These are phyloP conservation scores for Nannoperca australis DNA, from an alignment of 2,797 vertebrate genomes.

Conservation along the genomic window DNA sequence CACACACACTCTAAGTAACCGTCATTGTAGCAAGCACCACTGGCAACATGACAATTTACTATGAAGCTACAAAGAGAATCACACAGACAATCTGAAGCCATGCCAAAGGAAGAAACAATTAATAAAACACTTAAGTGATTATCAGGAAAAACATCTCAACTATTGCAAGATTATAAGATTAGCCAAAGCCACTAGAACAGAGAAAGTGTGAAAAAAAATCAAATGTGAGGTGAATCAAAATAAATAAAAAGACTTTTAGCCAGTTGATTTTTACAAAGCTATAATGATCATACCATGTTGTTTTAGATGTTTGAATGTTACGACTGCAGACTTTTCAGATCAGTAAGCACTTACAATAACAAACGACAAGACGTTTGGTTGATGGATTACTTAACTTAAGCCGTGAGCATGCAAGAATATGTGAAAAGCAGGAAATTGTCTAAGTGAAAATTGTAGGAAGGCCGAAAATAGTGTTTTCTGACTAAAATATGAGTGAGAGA, in stretches of 20 bases:
- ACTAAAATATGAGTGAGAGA: background rate
- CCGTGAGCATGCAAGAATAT: too few species aligned
- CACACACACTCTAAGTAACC: background rate
- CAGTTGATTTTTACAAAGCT: slow-evolving; percentile 13
- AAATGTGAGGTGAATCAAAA: slow-evolving; percentile 4
- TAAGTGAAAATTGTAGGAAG: too few species aligned
- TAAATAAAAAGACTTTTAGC: slow-evolving; percentile 8
- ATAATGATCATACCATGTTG: background rate
- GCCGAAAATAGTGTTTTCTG: too few species aligned
- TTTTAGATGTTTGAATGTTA: background rate
- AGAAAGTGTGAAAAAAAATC: background rate
- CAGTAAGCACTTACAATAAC: background rate
- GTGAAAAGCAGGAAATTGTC: too few species aligned
- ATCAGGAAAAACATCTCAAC: slow-evolving; percentile 15
- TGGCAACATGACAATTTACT: background rate
- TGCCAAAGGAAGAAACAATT: slow-evolving; percentile 25
- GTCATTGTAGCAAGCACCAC: background rate
- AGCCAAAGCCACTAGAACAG: slow-evolving; percentile 6
- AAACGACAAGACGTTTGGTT: background rate
- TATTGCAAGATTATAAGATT: background rate
- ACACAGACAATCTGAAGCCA: slow-evolving; percentile 9
- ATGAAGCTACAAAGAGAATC: slow-evolving; percentile 6
- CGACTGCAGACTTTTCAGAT: background rate
- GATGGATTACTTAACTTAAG: background rate
- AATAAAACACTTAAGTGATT: background rate